These are phyloP conservation scores for Colinus virginianus DNA, from an alignment of 2,113 vertebrate species.

Conservation along the genomic window DNA sequence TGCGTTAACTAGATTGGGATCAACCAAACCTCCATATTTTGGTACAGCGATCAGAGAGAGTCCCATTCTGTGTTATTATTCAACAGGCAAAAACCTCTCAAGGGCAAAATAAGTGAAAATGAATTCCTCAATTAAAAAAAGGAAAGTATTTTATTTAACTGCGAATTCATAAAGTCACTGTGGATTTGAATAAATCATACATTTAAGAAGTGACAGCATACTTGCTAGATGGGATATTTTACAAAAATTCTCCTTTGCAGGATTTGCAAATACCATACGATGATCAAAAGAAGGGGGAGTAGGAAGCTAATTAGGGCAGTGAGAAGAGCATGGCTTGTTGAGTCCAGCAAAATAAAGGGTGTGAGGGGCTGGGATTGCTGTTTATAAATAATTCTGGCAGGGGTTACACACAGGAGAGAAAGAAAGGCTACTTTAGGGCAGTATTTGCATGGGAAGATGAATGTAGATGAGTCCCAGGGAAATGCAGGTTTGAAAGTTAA, in stretches of 20 bases:
- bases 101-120: not conserved
- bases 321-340: not conserved
- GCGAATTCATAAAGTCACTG: not conserved
- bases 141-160: not conserved
- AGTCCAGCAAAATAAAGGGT: slow-evolving; percentile 22
- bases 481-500: not conserved
- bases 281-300: not conserved
- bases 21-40: not conserved
- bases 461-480: not conserved
- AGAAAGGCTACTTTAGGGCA: slow-evolving; percentile 55
- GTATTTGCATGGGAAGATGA: not conserved
- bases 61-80: not conserved
- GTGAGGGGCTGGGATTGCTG: not conserved
- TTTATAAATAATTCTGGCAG: slow-evolving; percentile 60
- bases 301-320: accelerated
- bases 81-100: not conserved
- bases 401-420: not conserved
- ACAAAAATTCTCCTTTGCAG: not conserved
- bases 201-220: not conserved
- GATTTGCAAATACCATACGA: not conserved
- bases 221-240: not conserved
- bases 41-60: not conserved
- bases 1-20: not conserved
- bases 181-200: too few relatives aligned
- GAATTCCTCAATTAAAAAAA: not conserved